Conservation (phyloP, 2,888 invertebrate species). For the Vannuccia rotundouncinata region DNA sequence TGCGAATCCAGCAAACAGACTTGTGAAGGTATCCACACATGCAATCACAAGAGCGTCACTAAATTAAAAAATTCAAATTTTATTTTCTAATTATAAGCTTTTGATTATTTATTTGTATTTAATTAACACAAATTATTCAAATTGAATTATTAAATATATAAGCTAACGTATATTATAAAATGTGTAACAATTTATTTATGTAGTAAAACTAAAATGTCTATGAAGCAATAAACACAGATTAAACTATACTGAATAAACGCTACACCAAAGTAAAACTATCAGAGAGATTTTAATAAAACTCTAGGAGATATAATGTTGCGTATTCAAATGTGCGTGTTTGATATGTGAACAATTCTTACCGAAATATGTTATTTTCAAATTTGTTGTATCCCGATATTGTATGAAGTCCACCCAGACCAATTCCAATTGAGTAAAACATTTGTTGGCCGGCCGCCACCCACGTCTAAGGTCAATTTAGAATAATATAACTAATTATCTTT, state of each 20-base stretch:
- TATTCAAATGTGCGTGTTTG: background rate
- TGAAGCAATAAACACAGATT: no score
- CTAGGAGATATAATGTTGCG: no score
- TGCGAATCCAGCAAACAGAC: conserved; percentile 11
- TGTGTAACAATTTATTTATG: no score
- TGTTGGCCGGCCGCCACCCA: conserved; percentile 25
- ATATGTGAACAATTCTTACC: background rate
- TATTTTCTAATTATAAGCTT: background rate
- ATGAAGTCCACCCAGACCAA: background rate
- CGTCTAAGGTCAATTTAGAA: background rate
- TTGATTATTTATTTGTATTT: no score
- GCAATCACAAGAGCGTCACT: conserved; percentile 13
- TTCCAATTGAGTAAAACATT: conserved; percentile 27
- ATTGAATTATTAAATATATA: no score
- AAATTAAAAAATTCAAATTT: background rate
- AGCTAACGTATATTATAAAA: no score
- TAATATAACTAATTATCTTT: no score
- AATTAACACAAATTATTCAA: no score
- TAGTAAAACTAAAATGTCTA: no score
- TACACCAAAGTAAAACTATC: no score
- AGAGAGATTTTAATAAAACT: no score
- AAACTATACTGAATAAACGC: no score
- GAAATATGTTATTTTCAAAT: conserved; percentile 22
- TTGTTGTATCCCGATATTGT: conserved; percentile 4
- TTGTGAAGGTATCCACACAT: background rate